phyloP scores from a whole-genome alignment of 2,113 vertebrate genomes.

The Gymnorhina tibicen region DNA sequence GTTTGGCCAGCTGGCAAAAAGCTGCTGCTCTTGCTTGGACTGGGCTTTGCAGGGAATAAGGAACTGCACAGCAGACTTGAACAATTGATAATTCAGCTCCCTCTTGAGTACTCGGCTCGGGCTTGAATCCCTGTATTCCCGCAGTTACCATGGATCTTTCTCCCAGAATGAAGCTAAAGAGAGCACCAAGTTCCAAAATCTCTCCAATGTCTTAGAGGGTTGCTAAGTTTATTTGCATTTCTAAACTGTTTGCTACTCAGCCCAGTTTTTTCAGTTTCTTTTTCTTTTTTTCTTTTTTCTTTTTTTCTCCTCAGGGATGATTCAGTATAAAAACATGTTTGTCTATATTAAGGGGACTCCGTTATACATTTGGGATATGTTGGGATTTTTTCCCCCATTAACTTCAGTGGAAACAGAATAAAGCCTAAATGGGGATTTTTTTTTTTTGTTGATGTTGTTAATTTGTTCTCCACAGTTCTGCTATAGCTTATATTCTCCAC shows the following conservation, averaged over 20 bases:
- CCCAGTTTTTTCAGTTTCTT: not conserved
- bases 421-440: not conserved
- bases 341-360: not conserved
- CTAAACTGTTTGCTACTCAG: not conserved
- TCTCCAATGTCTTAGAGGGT: not conserved
- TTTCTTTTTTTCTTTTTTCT: not conserved
- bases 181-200: not conserved
- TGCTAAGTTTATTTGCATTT: conserved; percentile 21
- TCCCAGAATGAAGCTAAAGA: not conserved
- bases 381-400: not conserved
- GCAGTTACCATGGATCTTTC: not conserved
- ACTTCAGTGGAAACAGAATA: not conserved
- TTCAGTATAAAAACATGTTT: not conserved
- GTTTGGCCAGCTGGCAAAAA: conserved; percentile 6
- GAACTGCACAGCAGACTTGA: not conserved
- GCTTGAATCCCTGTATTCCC: not conserved
- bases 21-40: not conserved
- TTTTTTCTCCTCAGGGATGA: not conserved
- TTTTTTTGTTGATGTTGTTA: not conserved
- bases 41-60: not conserved
- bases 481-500: not conserved
- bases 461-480: not conserved
- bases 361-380: not conserved
- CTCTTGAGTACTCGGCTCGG: not conserved
- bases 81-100: conserved; percentile 24